Evolutionary conservation across 2,113 vertebrate genomes (phyloP).

Genomic region (Oreocharis arfaki): DNA sequence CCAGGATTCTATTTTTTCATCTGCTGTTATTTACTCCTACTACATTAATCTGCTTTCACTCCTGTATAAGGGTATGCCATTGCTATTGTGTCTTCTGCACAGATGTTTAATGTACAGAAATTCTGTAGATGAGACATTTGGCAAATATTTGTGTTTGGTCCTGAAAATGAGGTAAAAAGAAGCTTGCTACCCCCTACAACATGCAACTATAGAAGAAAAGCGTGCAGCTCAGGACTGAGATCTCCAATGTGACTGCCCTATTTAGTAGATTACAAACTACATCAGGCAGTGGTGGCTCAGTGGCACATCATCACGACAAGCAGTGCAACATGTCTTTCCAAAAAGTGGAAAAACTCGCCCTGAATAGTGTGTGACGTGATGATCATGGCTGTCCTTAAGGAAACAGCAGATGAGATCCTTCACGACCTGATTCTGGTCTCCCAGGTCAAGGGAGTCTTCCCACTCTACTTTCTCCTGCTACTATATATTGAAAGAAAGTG

Average conservation of each 20-base stretch:
- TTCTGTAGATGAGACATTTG: background rate
- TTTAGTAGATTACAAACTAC: background rate
- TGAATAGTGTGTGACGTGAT: background rate
- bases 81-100: background rate
- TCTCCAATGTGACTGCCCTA: background rate
- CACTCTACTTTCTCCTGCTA: background rate
- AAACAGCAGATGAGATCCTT: background rate
- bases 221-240: background rate
- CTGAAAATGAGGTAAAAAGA: background rate
- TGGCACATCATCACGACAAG: background rate
- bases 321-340: background rate
- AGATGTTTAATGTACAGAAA: background rate
- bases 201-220: background rate
- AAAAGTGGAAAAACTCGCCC: background rate
- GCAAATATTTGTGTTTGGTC: background rate
- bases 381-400: background rate
- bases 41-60: background rate
- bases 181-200: background rate
- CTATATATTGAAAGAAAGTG: background rate
- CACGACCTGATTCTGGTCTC: background rate
- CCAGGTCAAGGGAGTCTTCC: background rate
- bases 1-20: background rate
- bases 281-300: background rate
- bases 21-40: background rate
- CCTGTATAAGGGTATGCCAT: background rate